Base-by-base conservation (phyloP, 2,113 vertebrate species). In the Podocnemis expansa region DNA sequence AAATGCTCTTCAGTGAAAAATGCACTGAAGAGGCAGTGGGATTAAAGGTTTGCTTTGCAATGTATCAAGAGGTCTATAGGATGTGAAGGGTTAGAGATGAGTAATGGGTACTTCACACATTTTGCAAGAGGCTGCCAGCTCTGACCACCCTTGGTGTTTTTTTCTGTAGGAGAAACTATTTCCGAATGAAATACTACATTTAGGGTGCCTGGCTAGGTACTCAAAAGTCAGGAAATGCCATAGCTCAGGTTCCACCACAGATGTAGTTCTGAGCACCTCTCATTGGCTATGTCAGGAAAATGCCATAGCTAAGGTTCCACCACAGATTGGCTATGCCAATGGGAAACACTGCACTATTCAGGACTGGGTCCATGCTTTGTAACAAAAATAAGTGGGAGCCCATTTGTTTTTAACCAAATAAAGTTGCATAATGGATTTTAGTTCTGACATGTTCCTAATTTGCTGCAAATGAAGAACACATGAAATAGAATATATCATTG, bases 381-480 rank as follows among this genome's bases (percentile, higher is more conserved):
- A 2, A 84, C 93, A 90, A 90, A 91, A 97, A 89, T 73, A 93
- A 90, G 90, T 80, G n/a, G 93, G 93, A 95, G 81, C 87, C 92
- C 92, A 86, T 86, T 97, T 96, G 94, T 94, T 97, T 97, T 91
- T 79, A 97, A 97, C 93, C 94, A 96, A 97, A 95, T 97, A 93
- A 97, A 97, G 92, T 97, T 97, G 97, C 93, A 93, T 96, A 97
- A 98, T 96, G 82, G 91, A 96, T 93, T 97, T 96, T 89, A 95
- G 89, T 88, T 97, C 96, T 97, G 96, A 97, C 96, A 96, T 93
- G 96, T 96, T 97, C 94, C 94, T 88, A 93, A 87, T 93, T 89
- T 97, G 95, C 92, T 97, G 93, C 89, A 96, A 96, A 97, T 94
- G 97, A 98, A 97, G 95, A 98, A 96, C 97, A 97, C 97, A 95